These are phyloP conservation scores for Clarias platycephalus DNA, from an alignment of 2,797 vertebrate species.

Conservation along the genomic window DNA sequence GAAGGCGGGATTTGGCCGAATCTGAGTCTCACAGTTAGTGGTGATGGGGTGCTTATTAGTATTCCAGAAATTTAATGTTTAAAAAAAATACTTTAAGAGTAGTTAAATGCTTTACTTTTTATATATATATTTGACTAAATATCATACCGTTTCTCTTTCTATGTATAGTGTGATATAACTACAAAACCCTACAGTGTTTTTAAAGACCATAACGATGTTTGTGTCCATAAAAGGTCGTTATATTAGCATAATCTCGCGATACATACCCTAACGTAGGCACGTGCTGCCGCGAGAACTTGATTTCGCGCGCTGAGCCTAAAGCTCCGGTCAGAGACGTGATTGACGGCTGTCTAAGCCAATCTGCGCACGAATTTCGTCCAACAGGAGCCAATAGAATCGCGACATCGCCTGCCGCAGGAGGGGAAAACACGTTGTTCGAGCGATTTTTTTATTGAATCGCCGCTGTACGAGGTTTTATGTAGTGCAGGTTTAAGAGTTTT, in stretches of 20 bases:
- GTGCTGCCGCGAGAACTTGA: conserved; percentile 72
- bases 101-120: not conserved
- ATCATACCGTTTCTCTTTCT: not conserved
- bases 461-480: conserved; percentile 48
- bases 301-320: conserved; percentile 81
- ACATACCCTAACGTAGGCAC: conserved; percentile 53
- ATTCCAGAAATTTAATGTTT: not conserved
- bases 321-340: conserved; percentile 66
- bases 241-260: conserved; percentile 71
- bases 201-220: not conserved
- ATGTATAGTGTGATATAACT: not conserved
- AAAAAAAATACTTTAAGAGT: too few relatives aligned
- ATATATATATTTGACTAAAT: not conserved
- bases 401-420: conserved; percentile 60
- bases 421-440: conserved; percentile 73
- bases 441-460: conserved; percentile 77
- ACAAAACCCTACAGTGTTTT: not conserved
- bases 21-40: too few relatives aligned
- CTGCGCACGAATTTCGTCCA: rapidly evolving
- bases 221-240: not conserved
- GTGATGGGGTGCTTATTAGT: not conserved
- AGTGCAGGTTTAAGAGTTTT: conserved; percentile 56
- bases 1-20: not conserved
- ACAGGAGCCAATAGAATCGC: conserved; percentile 58
- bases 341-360: conserved; percentile 64